Evolutionary conservation across 2,797 vertebrate species (phyloP).

Genomic region (Enteromius radiatus): DNA sequence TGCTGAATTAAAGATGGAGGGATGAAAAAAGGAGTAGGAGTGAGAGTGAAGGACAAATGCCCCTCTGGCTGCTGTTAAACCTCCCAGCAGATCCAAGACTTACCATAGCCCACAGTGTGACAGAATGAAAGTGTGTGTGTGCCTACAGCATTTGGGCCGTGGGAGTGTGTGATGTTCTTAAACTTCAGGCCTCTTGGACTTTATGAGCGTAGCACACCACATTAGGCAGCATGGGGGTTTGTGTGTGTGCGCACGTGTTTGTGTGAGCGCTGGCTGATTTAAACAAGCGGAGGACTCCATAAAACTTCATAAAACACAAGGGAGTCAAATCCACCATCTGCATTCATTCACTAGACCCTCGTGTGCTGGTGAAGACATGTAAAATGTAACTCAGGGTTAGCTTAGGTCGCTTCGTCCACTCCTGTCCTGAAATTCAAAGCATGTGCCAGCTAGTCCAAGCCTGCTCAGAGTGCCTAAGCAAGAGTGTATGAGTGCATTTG

Average conservation of each 20-base stretch:
- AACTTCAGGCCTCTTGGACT: conserved; percentile 47
- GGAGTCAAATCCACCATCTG: not conserved
- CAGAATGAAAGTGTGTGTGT: conserved; percentile 36
- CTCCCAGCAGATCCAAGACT: conserved; percentile 47
- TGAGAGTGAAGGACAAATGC: conserved; percentile 20
- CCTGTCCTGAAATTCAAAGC: conserved; percentile 11
- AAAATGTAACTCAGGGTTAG: conserved; percentile 19
- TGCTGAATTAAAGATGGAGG: conserved; percentile 61
- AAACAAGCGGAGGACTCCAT: not conserved
- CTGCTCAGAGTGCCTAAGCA: conserved; percentile 27
- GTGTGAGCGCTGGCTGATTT: conserved; percentile 4
- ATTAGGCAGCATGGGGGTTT: conserved; percentile 16
- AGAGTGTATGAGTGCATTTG: conserved; percentile 55
- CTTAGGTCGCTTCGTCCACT: not conserved
- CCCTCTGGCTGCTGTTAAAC: conserved; percentile 22
- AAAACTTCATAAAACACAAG: conserved; percentile 23
- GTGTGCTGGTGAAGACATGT: not conserved
- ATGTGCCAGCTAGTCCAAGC: conserved; percentile 45
- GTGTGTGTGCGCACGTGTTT: conserved; percentile 1
- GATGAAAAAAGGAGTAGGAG: conserved; percentile 63
- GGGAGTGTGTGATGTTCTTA: conserved; percentile 48
- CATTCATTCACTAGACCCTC: not conserved
- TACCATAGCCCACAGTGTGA: conserved; percentile 40
- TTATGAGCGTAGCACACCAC: conserved; percentile 23
- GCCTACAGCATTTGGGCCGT: conserved; percentile 47